Evolutionary conservation across 2,113 vertebrate genomes (phyloP).

Genomic region (Plectropomus leopardus): DNA sequence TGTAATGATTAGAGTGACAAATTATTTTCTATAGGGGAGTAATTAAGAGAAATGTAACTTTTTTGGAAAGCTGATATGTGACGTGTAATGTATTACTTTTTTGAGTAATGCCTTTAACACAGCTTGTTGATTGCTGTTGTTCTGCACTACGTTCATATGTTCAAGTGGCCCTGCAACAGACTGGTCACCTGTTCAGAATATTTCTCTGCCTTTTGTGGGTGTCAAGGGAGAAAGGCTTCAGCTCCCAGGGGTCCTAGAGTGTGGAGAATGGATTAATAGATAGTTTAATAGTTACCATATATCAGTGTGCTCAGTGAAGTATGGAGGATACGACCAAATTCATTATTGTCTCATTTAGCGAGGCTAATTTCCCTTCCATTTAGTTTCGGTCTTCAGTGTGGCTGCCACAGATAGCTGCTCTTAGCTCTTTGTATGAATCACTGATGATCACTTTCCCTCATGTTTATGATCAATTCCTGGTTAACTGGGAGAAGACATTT

Average conservation of each 20-base stretch:
- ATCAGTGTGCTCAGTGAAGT: conserved; percentile 18
- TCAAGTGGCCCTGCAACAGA: neutral
- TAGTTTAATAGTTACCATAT: conserved; percentile 5
- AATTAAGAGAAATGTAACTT: too few relatives aligned
- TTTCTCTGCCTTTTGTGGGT: too few relatives aligned
- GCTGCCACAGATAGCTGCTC: conserved; percentile 7
- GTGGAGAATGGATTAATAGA: neutral
- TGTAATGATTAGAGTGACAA: too few relatives aligned
- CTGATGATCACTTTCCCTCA: neutral
- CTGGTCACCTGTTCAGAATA: too few relatives aligned
- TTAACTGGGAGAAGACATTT: neutral
- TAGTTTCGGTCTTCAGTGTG: neutral
- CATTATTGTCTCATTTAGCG: conserved; percentile 23
- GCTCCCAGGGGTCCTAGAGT: neutral
- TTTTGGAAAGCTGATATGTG: too few relatives aligned
- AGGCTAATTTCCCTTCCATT: conserved; percentile 4
- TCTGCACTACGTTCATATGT: too few relatives aligned
- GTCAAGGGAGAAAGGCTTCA: too few relatives aligned
- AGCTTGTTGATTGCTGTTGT: conserved; percentile 8
- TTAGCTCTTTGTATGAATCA: conserved; percentile 1
- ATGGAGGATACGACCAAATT: conserved; percentile 22
- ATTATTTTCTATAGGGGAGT: too few relatives aligned
- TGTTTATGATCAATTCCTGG: conserved; percentile 12
- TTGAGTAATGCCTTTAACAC: too few relatives aligned
- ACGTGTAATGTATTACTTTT: too few relatives aligned